Evolutionary conservation across 2,888 invertebrate genomes (phyloP).

Genomic region (Drosophila ezoana): DNA sequence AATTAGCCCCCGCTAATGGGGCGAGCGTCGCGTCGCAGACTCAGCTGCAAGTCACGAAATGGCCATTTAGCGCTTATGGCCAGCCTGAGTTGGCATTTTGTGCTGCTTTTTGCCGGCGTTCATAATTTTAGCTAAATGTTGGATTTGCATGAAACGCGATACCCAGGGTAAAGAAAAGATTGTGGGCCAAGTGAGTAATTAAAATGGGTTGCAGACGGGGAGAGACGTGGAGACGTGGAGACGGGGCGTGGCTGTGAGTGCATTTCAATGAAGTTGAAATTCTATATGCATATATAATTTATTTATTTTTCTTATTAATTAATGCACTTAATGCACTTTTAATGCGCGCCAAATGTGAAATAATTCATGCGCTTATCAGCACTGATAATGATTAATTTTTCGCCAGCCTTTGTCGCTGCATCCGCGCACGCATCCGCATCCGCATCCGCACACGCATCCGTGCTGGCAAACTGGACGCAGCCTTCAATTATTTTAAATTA

Average conservation of each 20-base stretch:
- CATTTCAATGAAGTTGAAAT: slow-evolving; percentile 25
- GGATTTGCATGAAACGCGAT: slow-evolving; percentile 73
- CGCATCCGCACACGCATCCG: slow-evolving; percentile 20
- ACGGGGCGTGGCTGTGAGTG: neutral
- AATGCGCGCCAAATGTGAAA: slow-evolving; percentile 73
- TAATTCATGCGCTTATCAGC: slow-evolving; percentile 75
- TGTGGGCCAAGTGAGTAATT: slow-evolving; percentile 18
- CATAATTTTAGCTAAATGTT: slow-evolving; percentile 65
- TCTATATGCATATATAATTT: neutral
- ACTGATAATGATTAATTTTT: slow-evolving; percentile 73
- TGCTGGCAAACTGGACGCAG: slow-evolving; percentile 48
- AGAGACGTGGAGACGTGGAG: neutral
- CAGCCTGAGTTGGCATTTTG: slow-evolving; percentile 66
- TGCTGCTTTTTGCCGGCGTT: slow-evolving; percentile 31
- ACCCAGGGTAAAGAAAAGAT: slow-evolving; percentile 13
- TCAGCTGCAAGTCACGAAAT: slow-evolving; percentile 77
- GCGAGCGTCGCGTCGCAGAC: slow-evolving; percentile 67
- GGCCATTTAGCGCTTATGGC: slow-evolving; percentile 66
- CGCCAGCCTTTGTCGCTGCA: slow-evolving; percentile 53
- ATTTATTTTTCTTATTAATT: slow-evolving; percentile 56
- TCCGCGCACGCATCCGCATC: neutral
- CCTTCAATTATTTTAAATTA: slow-evolving; percentile 67
- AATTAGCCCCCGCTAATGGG: slow-evolving; percentile 71
- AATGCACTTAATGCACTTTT: slow-evolving; percentile 75
- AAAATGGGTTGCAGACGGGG: neutral